Conservation (phyloP, 2,888 invertebrate species). For the Panzeria rudis region DNA sequence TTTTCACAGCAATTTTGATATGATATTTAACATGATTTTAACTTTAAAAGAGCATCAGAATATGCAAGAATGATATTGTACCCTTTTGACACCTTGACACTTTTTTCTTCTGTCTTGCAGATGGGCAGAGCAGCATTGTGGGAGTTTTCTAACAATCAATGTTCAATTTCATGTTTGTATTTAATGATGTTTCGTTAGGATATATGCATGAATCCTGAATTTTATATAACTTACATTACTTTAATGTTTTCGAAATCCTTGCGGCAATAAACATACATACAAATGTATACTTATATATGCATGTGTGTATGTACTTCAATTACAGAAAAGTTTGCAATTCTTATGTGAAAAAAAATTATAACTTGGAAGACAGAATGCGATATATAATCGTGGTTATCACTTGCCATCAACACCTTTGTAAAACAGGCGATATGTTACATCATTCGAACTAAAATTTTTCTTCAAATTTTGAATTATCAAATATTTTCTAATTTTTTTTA, state of each 20-base stretch:
- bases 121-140: too few species aligned
- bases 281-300: neutral
- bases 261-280: slow-evolving; percentile 13
- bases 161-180: neutral
- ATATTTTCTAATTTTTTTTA: slow-evolving; percentile 34
- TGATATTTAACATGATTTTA: too few species aligned
- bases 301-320: neutral
- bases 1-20: too few species aligned
- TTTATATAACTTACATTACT: slow-evolving; percentile 69
- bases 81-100: too few species aligned
- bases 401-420: slow-evolving; percentile 35
- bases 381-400: slow-evolving; percentile 42
- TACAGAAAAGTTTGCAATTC: slow-evolving; percentile 26
- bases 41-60: too few species aligned
- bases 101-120: too few species aligned
- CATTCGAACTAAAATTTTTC: slow-evolving; percentile 13
- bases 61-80: too few species aligned
- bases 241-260: slow-evolving; percentile 36
- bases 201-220: neutral
- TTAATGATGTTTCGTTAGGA: neutral
- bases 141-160: neutral
- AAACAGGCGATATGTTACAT: slow-evolving; percentile 9
- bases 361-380: slow-evolving; percentile 64
- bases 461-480: slow-evolving; percentile 22
- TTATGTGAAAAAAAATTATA: slow-evolving; percentile 30